Conservation (phyloP, 2,113 vertebrate species). For the Origma solitaria region DNA sequence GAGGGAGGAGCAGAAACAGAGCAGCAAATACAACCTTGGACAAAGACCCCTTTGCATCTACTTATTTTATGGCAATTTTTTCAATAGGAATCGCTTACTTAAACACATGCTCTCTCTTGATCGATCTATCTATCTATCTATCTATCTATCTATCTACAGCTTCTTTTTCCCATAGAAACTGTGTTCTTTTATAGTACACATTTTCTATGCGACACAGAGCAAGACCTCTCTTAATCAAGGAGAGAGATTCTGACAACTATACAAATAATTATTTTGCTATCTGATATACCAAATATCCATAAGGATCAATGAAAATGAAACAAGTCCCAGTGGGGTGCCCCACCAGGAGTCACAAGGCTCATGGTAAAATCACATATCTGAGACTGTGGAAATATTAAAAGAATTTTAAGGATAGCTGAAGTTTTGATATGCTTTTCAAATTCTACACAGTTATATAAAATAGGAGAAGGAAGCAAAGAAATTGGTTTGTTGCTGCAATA, state of each 20-base stretch:
- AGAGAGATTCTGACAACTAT: background rate
- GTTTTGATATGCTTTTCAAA: background rate
- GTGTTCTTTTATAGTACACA: background rate
- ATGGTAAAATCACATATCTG: background rate
- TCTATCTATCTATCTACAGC: background rate
- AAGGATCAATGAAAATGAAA: background rate
- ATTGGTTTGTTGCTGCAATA: conserved; percentile 27
- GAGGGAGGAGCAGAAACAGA: background rate
- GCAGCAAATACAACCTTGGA: background rate
- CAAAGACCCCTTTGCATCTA: background rate
- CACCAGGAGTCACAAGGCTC: background rate
- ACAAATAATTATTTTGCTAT: background rate
- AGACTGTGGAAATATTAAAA: background rate
- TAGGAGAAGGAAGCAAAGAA: background rate
- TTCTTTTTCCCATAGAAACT: background rate
- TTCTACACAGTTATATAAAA: background rate
- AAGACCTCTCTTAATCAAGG: background rate
- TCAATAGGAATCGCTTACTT: background rate
- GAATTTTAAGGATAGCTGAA: background rate
- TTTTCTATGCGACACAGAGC: background rate
- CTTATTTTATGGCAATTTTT: background rate
- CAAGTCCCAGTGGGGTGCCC: background rate
- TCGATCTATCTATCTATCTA: background rate
- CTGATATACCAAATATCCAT: background rate
- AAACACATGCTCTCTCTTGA: background rate